Evolutionary conservation across 35 echinoderm and acorn worm genomes (phyloP), one percentile per base, ranked within the genome.

Genomic region (Chiridota heheva): DNA sequence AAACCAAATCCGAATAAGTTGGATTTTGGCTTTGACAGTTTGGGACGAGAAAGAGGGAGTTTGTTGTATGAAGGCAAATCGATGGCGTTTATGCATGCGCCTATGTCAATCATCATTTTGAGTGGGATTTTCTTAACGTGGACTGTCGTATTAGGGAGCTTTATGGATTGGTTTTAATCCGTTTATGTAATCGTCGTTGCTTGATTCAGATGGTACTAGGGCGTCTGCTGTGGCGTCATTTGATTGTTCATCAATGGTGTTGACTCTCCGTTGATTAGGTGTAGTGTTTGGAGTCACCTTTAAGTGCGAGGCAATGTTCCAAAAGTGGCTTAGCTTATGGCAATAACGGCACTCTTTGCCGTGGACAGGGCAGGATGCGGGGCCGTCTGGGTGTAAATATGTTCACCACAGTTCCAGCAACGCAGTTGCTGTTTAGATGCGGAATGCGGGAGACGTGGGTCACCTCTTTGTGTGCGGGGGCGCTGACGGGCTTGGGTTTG

Each of bases 281-380:
- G 4, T 72, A 22, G 33, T 5, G 8, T 38, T 20, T 46, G 1
- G 24, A 20, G 33, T 77, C 29, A 4, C 45, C 28, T 34, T 77
- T 49, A 45, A 40, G 55, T 28, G 73, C 37, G 15, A 59, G 48
- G 26, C 55, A 77, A 17, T 77, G 28, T 57, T 77, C 43, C 30
- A 44, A 58, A 38, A 77, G 73, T 53, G 73, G 39, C 58, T 58
- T 2, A 58, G 73, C 17, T 40, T 77, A 49, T 77, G 73, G 25
- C 73, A 59, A 35, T 58, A 58, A 12, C 70, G 27, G 46, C 73
- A 77, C 30, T 77, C 48, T 4, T 20, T 25, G 30, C 73, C 73
- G 25, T 77, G 20, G 6, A 53, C 73, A 22, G 46, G 73, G 34
- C 47, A 77, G 3, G 73, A 58, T 77, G 73, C 29, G 20, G 48